Evolutionary conservation across 1,140 invertebrate species (phyloP), one percentile per base, ranked within the genome.

Genomic region (Drosophila tropicalis): DNA sequence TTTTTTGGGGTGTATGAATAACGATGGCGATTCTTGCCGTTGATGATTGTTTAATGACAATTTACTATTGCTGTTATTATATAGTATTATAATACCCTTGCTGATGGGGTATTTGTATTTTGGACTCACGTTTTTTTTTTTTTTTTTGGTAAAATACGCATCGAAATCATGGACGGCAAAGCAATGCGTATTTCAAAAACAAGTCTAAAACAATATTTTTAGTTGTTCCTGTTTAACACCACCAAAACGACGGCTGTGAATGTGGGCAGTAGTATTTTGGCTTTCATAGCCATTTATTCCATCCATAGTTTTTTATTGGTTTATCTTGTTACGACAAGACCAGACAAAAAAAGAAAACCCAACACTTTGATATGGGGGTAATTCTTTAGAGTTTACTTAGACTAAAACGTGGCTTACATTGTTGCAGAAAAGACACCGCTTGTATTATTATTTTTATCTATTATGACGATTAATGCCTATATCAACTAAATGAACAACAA

Each of bases 21-120:
- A 62, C 67, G n/a, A 39, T 32, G 39, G 4, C 65, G 61, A 17
- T 39, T 19, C 51, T 64, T 65, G 66, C 62, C 56, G 62, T 64
- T 55, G 54, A 84, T 83, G 76, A 84, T 84, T 80, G 69, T 69
- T 84, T 70, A 84, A 73, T 77, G 63, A 51, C 66, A 73, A 67
- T 72, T 76, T 67, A 70, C 51, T 44, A 10, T 61, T n/a, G 51
- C 39, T 25, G 36, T 55, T 64, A 40, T 65, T 57, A 25, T 68
- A 12, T 57, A 25, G 66, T 12, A 51, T 65, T 41, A n/a, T 13
- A 62, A 40, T 63, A 51, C 44, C 10, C 44, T 51, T 51, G 17
- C 17, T 12, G 0, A 51, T 12, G 5, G 17, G 17, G 44, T 15
- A 22, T 9, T 19, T 47, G 4, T 9, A 17, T 47, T 47, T 47